phyloP scores from a whole-genome alignment of 2,797 vertebrate species.

The Channallabes apus region DNA sequence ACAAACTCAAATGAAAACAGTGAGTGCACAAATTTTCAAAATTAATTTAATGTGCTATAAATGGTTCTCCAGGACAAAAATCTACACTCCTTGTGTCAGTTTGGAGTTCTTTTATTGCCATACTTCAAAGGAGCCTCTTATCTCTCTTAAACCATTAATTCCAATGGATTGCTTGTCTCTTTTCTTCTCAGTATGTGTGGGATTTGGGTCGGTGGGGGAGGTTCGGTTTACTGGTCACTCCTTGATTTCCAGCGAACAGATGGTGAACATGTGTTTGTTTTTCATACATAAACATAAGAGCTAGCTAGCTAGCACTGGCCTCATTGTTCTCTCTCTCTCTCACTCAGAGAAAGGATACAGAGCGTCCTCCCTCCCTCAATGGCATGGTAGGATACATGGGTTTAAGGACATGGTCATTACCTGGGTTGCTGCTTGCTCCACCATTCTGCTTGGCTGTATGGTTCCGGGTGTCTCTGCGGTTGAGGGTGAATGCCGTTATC shows the following conservation, averaged over 20 bases:
- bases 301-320: conserved; percentile 60
- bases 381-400: conserved; percentile 62
- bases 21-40: conserved; percentile 51
- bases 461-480: conserved; percentile 78
- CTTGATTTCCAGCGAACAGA: conserved; percentile 54
- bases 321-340: conserved; percentile 43
- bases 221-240: conserved; percentile 22
- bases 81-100: conserved; percentile 46
- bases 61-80: conserved; percentile 53
- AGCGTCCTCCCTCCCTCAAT: conserved; percentile 57
- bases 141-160: conserved; percentile 52
- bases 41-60: conserved; percentile 60
- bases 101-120: conserved; percentile 82
- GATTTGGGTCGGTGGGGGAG: conserved; percentile 14
- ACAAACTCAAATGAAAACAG: conserved; percentile 56
- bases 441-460: conserved; percentile 75
- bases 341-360: conserved; percentile 59
- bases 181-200: conserved; percentile 42
- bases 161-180: conserved; percentile 44
- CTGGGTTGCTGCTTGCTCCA: conserved; percentile 73
- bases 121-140: conserved; percentile 67
- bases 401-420: conserved; percentile 71
- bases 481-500: conserved; percentile 74
- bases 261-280: conserved; percentile 57
- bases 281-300: conserved; percentile 80